A percentile compares a stretch with the other conserved stretches of the same genome.
phyloP scores from a whole-genome alignment of 2,113 vertebrate genomes.

The Opisthocomus hoazin region DNA sequence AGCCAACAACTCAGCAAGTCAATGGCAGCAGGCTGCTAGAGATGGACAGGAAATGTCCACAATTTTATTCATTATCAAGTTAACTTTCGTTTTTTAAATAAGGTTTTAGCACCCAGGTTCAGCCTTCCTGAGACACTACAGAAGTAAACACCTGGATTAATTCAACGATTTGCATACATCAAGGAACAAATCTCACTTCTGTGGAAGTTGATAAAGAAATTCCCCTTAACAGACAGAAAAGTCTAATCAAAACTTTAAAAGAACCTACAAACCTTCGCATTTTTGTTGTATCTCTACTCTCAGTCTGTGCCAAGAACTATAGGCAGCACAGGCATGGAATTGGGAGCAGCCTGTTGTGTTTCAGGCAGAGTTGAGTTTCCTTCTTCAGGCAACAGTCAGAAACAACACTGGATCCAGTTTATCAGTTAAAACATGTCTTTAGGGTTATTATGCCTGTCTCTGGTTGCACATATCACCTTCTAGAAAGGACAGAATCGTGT shows the following conservation, averaged over 20 bases:
- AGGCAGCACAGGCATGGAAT: not conserved
- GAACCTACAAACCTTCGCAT: not conserved
- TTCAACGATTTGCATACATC: not conserved
- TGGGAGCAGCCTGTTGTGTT: not conserved
- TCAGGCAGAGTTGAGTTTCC: not conserved
- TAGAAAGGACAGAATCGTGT: not conserved
- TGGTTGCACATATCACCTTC: not conserved
- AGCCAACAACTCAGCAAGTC: not conserved
- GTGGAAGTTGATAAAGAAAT: not conserved
- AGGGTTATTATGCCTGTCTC: not conserved
- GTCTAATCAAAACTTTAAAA: not conserved
- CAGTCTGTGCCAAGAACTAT: not conserved
- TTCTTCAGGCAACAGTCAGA: not conserved
- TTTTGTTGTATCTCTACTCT: not conserved
- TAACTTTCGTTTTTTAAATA: not conserved
- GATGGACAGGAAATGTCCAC: not conserved
- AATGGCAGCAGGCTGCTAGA: not conserved
- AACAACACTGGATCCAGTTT: not conserved
- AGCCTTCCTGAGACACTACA: not conserved
- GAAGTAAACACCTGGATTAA: not conserved
- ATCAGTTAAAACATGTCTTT: not conserved
- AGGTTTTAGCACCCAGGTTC: not conserved
- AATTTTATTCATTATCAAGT: not conserved
- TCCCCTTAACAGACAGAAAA: not conserved
- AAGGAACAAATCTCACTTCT: not conserved